These are phyloP conservation scores for Phyllotreta striolata DNA, from an alignment of 2,888 invertebrate genomes.

Conservation along the genomic window DNA sequence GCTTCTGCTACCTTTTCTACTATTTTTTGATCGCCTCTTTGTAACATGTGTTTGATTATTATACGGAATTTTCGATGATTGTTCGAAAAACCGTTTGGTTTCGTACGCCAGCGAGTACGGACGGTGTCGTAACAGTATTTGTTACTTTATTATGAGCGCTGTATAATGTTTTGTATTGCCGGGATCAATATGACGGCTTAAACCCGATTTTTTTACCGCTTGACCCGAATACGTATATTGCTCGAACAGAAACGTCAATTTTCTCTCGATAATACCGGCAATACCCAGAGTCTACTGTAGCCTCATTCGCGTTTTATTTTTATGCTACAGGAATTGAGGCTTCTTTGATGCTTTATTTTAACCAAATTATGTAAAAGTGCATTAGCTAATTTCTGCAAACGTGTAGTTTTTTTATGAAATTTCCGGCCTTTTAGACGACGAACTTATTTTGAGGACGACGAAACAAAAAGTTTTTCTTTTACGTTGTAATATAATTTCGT, in stretches of 20 bases:
- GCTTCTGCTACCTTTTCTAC: constrained; percentile 1
- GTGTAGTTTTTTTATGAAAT: too few species aligned
- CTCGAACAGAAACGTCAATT: background rate
- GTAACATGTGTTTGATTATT: constrained; percentile 20
- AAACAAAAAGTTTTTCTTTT: too few species aligned
- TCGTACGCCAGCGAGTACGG: constrained; percentile 19
- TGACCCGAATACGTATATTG: constrained; percentile 2
- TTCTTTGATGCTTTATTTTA: too few species aligned
- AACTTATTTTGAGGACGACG: too few species aligned
- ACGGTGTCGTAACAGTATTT: constrained; percentile 17
- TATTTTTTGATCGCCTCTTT: constrained; percentile 10
- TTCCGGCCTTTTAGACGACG: too few species aligned
- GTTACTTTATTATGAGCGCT: constrained; percentile 12
- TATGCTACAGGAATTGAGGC: too few species aligned
- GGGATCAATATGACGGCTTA: constrained; percentile 11
- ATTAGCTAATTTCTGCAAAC: too few species aligned
- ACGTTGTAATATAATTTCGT: too few species aligned
- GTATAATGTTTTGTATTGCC: constrained; percentile 7
- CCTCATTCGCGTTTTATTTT: too few species aligned
- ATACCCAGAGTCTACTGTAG: too few species aligned
- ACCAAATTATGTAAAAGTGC: too few species aligned
- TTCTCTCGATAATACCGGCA: background rate
- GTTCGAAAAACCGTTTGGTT: constrained; percentile 23
- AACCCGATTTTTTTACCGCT: constrained; percentile 10
- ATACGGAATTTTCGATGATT: constrained; percentile 24